Base-by-base conservation (phyloP, 2,797 vertebrate genomes). In the Acanthis flammea region DNA sequence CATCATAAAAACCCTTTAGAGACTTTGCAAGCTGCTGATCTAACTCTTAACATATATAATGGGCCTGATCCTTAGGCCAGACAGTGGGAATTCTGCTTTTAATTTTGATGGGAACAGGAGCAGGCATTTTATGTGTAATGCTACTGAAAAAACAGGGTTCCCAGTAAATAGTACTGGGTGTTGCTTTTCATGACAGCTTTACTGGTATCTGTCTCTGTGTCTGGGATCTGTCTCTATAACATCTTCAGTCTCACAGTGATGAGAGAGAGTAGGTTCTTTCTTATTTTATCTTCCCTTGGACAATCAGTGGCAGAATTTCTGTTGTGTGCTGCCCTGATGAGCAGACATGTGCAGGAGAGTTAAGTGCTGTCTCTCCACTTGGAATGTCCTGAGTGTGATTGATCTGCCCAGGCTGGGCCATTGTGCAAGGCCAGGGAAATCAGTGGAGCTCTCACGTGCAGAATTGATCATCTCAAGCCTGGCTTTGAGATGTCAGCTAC, bases 11-110 rank as follows among this genome's bases (percentile, higher is more conserved):
- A 62, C 57, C 37, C 92, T 89, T 50, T 13, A 67, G 77, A 85
- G 83, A 62, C 80, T 54, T 91, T 72, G 72, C 94, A 79, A 96
- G 92, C 88, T 95, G 92, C 94, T 91, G 92, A 81, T 92, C 57
- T 93, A 79, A 87, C 81, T 94, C 92, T 71, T 4, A 61, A 85
- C 76, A 86, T 78, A 60, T 53, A 57, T 70, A 72, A 57, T 94
- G 55, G 42, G 57, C 39, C 30, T 53, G 47, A 88, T 73, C 55
- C 44, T 44, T 58, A 37, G 33, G 31, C 74, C 48, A 92, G 18
- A 58, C 11, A 21, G 62, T 48, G 86, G 50, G 60, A 81, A 61
- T 72, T 58, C 47, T 41, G 62, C n/a, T 57, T 51, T 81, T 91
- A 76, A 45, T 86, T 93, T 86, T 82, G 39, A 70, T 84, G 67